phyloP scores from a whole-genome alignment of 1,140 invertebrate species.

The Drosophila ironensis region DNA sequence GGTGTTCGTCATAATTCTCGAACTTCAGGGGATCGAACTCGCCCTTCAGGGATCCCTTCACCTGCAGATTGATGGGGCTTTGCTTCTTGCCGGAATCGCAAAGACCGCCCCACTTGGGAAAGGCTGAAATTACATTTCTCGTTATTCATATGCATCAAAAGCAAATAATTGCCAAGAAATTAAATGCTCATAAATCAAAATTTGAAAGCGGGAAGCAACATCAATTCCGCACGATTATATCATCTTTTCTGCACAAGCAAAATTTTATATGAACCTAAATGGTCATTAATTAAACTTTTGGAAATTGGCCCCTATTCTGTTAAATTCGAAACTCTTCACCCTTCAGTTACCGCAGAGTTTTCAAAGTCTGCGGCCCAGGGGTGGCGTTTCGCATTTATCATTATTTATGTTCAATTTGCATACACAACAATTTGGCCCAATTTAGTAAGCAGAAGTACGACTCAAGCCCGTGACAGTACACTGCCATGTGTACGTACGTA shows the following conservation, averaged over 20 bases:
- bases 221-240: too few species aligned
- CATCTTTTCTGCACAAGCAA: slow-evolving; percentile 29
- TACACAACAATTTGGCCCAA: slow-evolving; percentile 66
- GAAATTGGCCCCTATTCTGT: slow-evolving; percentile 11
- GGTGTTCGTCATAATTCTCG: slow-evolving; percentile 74
- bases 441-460: slow-evolving; percentile 45
- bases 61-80: slow-evolving; percentile 82
- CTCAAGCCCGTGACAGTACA: slow-evolving; percentile 10
- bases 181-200: not conserved
- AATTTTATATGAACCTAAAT: slow-evolving; percentile 27
- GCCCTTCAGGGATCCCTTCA: slow-evolving; percentile 62
- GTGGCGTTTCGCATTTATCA: slow-evolving; percentile 10
- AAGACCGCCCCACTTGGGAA: slow-evolving; percentile 82
- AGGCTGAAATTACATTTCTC: slow-evolving; percentile 38
- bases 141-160: not conserved
- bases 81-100: slow-evolving; percentile 82
- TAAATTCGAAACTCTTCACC: slow-evolving; percentile 23
- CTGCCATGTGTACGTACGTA: too few species aligned
- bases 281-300: slow-evolving; percentile 36
- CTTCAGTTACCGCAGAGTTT: slow-evolving; percentile 10
- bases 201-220: too few species aligned
- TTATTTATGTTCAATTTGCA: slow-evolving; percentile 50
- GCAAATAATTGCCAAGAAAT: not conserved
- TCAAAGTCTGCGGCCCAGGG: not conserved
- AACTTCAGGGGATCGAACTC: slow-evolving; percentile 79